Evolutionary conservation across 2,888 invertebrate species (phyloP).

Genomic region (Tortrix viridana): DNA sequence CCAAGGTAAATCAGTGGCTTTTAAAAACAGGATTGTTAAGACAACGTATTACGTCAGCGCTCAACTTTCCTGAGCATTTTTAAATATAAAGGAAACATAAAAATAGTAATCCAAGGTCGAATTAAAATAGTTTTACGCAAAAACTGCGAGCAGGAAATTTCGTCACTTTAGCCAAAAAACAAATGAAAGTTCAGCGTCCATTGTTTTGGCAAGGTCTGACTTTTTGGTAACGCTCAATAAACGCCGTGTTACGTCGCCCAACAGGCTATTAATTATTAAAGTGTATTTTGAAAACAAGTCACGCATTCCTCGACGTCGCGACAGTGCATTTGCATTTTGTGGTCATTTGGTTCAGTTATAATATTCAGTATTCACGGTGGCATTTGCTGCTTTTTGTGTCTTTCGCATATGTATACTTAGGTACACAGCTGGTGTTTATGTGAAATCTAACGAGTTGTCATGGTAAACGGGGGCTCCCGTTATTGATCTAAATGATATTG

Average conservation of each 20-base stretch:
- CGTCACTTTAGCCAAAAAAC: constrained; percentile 20
- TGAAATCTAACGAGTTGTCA: no score
- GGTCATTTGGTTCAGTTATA: constrained; percentile 7
- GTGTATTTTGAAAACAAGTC: constrained; percentile 4
- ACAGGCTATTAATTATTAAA: neutral
- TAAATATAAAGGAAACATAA: constrained; percentile 14
- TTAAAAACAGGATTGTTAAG: constrained; percentile 30
- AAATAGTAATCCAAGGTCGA: constrained; percentile 19
- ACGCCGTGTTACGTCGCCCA: neutral
- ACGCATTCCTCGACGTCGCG: constrained; percentile 12
- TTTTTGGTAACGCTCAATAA: neutral
- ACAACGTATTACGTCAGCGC: constrained; percentile 26
- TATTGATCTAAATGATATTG: no score
- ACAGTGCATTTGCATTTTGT: constrained; percentile 12
- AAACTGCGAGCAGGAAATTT: constrained; percentile 27
- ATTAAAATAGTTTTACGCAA: constrained; percentile 32
- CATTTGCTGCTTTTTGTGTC: neutral
- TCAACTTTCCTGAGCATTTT: constrained; percentile 27
- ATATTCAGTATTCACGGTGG: constrained; percentile 3
- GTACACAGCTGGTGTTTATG: no score
- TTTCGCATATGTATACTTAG: no score
- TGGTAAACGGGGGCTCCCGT: no score
- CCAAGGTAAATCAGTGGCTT: constrained; percentile 30
- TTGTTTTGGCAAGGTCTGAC: constrained; percentile 14
- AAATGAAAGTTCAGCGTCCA: constrained; percentile 28